Evolutionary conservation across 2,888 invertebrate genomes (phyloP).

Genomic region (Syritta pipiens): DNA sequence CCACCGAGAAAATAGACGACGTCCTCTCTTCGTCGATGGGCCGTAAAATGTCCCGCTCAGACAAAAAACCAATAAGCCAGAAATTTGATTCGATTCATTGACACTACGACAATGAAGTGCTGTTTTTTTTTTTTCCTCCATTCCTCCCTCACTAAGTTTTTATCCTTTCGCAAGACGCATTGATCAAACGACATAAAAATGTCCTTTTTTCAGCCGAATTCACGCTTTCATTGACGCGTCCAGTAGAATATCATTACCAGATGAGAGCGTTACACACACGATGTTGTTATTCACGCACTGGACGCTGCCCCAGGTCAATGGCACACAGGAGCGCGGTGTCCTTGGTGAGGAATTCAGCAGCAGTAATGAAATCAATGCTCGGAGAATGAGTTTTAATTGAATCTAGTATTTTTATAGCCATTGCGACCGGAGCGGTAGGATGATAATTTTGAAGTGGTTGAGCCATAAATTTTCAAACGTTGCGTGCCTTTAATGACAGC

Average conservation of each 20-base stretch:
- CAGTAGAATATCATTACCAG: constrained; percentile 35
- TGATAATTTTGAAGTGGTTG: constrained; percentile 33
- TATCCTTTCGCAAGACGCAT: constrained; percentile 37
- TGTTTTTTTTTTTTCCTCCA: not conserved
- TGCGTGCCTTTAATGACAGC: constrained; percentile 18
- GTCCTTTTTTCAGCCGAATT: constrained; percentile 40
- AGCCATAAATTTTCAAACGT: constrained; percentile 12
- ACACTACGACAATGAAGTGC: constrained; percentile 35
- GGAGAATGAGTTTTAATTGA: constrained; percentile 44
- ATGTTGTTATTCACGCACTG: constrained; percentile 1
- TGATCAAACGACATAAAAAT: constrained; percentile 38
- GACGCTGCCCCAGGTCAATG: too few relatives aligned
- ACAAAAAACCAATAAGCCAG: constrained; percentile 63
- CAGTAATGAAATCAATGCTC: constrained; percentile 16
- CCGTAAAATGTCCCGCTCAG: constrained; percentile 60
- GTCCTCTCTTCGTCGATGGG: constrained; percentile 46
- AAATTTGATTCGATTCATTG: constrained; percentile 55
- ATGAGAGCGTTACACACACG: too few relatives aligned
- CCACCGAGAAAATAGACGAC: not conserved
- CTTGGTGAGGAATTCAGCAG: not conserved
- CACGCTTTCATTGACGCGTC: constrained; percentile 29
- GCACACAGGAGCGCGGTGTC: not conserved
- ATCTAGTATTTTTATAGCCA: constrained; percentile 36
- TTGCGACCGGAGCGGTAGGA: not conserved
- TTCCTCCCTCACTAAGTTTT: not conserved